Percentiles rank a stretch among this genome's conserved stretches.
These are phyloP conservation scores for Colostygia pectinataria DNA, from an alignment of 2,888 invertebrate genomes.

Conservation along the genomic window DNA sequence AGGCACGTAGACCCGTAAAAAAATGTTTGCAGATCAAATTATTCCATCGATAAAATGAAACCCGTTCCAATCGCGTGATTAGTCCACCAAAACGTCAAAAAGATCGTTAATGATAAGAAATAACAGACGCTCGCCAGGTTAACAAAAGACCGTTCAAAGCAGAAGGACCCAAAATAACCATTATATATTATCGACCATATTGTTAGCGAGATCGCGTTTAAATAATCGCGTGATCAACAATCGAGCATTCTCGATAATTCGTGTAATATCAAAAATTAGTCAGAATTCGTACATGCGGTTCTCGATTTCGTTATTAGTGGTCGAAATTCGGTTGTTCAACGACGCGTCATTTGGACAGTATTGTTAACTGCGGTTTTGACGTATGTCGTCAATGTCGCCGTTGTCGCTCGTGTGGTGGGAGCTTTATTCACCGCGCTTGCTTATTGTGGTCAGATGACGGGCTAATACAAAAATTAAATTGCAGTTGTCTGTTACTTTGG, in stretches of 20 bases:
- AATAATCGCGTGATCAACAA: conserved; percentile 45
- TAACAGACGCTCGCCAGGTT: not conserved
- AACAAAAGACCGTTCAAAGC: conserved; percentile 8
- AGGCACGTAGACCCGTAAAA: too few relatives aligned
- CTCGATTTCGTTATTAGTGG: conserved; percentile 65
- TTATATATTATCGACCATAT: conserved; percentile 25
- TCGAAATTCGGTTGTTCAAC: conserved; percentile 39
- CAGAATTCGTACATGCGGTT: conserved; percentile 56
- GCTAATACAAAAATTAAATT: not conserved
- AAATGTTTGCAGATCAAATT: too few relatives aligned
- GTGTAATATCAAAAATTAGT: conserved; percentile 53
- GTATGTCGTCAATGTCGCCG: conserved; percentile 42
- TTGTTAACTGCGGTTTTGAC: conserved; percentile 49
- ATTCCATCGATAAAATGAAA: too few relatives aligned
- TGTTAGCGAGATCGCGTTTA: conserved; percentile 23
- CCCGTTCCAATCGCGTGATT: too few relatives aligned
- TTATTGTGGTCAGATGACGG: conserved; percentile 27
- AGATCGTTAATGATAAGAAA: not conserved
- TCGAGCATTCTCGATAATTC: conserved; percentile 53
- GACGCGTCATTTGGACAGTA: conserved; percentile 48
- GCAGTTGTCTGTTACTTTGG: not conserved
- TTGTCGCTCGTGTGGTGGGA: conserved; percentile 44
- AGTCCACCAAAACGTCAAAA: not conserved
- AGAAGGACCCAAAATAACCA: conserved; percentile 13
- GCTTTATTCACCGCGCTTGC: conserved; percentile 32